Conservation (phyloP, 2,888 invertebrate genomes). For the Chalcosyrphus nemorum region DNA sequence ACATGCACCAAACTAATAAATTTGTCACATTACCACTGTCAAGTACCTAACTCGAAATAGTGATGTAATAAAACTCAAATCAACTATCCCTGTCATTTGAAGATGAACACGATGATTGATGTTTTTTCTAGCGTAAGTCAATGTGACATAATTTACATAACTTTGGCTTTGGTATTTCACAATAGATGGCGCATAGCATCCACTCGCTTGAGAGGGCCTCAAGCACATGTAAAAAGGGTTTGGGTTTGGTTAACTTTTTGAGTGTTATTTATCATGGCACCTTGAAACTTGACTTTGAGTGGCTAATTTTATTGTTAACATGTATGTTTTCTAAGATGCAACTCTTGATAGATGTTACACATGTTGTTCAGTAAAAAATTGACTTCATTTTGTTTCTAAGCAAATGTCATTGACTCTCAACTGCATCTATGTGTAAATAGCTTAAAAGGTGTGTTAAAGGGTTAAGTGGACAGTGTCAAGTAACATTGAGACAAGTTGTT, state of each 20-base stretch:
- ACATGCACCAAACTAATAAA: neutral
- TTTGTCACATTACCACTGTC: conserved; percentile 21
- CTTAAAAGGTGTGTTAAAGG: neutral
- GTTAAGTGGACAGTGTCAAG: neutral
- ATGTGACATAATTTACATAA: conserved; percentile 32
- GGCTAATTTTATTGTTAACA: neutral
- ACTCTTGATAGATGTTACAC: neutral
- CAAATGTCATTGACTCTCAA: neutral
- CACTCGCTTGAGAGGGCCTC: neutral
- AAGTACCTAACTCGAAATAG: neutral
- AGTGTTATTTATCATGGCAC: neutral
- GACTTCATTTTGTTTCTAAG: neutral
- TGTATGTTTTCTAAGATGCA: neutral
- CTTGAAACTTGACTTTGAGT: neutral
- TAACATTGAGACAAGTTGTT: neutral
- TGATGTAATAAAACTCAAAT: neutral
- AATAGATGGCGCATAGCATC: neutral
- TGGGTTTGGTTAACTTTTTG: neutral
- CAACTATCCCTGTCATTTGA: neutral
- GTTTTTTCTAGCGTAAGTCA: neutral
- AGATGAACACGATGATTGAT: conserved; percentile 17
- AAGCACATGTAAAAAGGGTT: neutral
- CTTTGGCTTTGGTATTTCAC: neutral
- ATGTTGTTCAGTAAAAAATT: neutral
- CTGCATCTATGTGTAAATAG: neutral